Base-by-base conservation (phyloP, 1,140 invertebrate species). In the Brevipalpus yothersi region DNA sequence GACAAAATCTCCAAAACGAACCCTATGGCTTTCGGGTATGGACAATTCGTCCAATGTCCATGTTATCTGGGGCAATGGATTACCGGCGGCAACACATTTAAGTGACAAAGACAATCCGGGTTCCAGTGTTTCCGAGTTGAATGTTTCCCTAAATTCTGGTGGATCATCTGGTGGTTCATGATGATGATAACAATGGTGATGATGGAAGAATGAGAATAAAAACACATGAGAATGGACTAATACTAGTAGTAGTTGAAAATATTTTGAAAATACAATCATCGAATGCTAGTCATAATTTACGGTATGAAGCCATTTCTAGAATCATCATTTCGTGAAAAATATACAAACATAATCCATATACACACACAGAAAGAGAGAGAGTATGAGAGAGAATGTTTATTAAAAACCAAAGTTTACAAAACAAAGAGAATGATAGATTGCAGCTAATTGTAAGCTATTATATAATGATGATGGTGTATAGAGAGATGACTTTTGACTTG, bases 1-100 rank as follows among this genome's bases (percentile, higher is more conserved):
- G 1, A 67, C 64, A 58, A 64, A 67, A 53, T 65, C 66, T 15
- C 66, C 66, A 23, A 61, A 61, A 53, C 66, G 63, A 40, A 67
- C 61, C 23, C 65, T 56, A 23, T 19, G 42, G 31, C 60, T 63
- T 58, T 64, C 60, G 1, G 63, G 62, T 12, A 67, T 40, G 7
- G 54, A 63, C 11, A 58, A 58, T 19, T 62, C 65, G 41, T 67
- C 66, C 19, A 67, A 43, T 10, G 58, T 56, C 66, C 66, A 67
- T 2, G 61, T 61, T 12, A 67, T 62, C 21, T 63, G 60, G 40
- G 66, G 66, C 8, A 67, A 23, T 9, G 66, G 66, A 4, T 61
- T 61, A 10, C 66, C 66, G 17, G 57, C 59, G 12, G 66, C 63
- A 0, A 60, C 60, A 53, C 66, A 67, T 31, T 66, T 64, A 2